Percentiles rank a stretch among this genome's conserved stretches.
phyloP scores from a whole-genome alignment of 2,888 invertebrate species.

The Polydrusus cervinus region DNA sequence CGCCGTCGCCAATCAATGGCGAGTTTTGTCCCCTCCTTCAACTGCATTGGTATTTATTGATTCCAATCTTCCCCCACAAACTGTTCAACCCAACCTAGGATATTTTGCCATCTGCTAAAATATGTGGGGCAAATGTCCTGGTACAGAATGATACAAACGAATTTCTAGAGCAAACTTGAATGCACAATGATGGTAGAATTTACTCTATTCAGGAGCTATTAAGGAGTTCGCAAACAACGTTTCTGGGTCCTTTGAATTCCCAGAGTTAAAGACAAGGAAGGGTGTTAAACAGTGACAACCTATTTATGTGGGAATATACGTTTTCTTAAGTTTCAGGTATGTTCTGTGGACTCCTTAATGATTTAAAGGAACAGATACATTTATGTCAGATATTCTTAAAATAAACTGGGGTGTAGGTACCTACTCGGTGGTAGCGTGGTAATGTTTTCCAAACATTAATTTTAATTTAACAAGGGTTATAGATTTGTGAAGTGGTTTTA shows the following conservation, averaged over 20 bases:
- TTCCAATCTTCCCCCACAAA: background rate
- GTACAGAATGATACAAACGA: conserved; percentile 60
- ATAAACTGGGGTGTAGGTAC: background rate
- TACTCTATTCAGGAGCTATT: background rate
- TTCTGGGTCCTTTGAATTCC: too few species aligned
- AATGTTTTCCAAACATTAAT: background rate
- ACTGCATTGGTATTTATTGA: conserved; percentile 24
- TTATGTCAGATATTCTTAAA: background rate
- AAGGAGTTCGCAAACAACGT: too few species aligned
- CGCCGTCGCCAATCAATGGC: too few species aligned
- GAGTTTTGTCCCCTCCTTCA: too few species aligned
- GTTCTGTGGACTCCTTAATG: too few species aligned
- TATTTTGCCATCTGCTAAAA: conserved; percentile 34
- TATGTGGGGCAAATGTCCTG: conserved; percentile 59
- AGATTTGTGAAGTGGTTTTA: background rate
- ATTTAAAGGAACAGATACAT: background rate
- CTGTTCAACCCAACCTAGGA: background rate
- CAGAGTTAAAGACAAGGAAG: too few species aligned
- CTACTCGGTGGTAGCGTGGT: too few species aligned
- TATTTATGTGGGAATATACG: too few species aligned
- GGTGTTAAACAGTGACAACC: too few species aligned
- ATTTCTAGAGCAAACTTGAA: conserved; percentile 4
- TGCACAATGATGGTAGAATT: conserved; percentile 20
- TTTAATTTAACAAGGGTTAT: too few species aligned
- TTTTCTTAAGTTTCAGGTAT: too few species aligned